phyloP scores from a whole-genome alignment of 2,113 vertebrate genomes.

The Hemibagrus wyckioides region DNA sequence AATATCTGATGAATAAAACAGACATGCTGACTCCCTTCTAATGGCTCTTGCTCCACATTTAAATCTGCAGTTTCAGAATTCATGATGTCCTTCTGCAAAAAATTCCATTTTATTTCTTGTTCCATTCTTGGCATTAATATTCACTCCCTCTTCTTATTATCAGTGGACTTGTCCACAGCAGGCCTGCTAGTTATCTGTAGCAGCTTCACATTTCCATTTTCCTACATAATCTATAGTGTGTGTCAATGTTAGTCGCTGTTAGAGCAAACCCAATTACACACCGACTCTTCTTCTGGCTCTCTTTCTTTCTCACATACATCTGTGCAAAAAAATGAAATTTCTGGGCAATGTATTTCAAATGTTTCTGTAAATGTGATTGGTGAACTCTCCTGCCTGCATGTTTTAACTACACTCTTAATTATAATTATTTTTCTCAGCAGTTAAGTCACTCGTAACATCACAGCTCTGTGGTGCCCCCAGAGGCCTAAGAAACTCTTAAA shows the following conservation, averaged over 20 bases:
- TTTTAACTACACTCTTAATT: background rate
- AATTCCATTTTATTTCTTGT: background rate
- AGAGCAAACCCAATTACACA: slow-evolving; percentile 4
- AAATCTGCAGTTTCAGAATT: background rate
- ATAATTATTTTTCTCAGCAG: background rate
- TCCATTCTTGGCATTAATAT: background rate
- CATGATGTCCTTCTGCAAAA: background rate
- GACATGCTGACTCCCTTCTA: background rate
- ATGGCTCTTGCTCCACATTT: background rate
- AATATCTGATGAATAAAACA: background rate
- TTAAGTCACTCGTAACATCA: background rate
- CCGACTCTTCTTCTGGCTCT: background rate
- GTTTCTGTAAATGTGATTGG: background rate
- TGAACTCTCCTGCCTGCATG: background rate
- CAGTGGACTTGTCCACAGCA: slow-evolving; percentile 2
- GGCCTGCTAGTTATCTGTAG: slow-evolving; percentile 12
- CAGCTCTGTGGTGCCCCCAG: background rate
- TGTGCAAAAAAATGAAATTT: background rate
- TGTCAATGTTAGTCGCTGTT: slow-evolving; percentile 4
- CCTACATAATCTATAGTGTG: background rate
- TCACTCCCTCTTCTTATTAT: background rate
- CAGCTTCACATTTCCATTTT: slow-evolving; percentile 18
- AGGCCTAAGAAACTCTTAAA: background rate
- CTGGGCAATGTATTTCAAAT: background rate
- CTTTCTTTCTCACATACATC: background rate